These are phyloP conservation scores for Drosophila ironensis DNA, from an alignment of 1,140 invertebrate genomes.

Conservation along the genomic window DNA sequence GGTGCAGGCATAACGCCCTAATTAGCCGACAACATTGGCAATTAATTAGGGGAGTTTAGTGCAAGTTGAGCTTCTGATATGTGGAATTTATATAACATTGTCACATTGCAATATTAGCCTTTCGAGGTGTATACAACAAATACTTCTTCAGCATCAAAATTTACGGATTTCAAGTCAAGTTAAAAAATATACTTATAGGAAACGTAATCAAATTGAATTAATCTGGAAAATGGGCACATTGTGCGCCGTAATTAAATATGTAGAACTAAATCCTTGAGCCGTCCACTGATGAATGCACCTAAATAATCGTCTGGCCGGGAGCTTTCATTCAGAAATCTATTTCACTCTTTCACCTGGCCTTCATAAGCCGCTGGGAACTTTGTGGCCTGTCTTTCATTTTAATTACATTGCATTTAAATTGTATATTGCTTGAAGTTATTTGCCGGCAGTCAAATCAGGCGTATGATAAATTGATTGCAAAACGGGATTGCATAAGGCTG, in stretches of 20 bases:
- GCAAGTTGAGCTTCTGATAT: neutral
- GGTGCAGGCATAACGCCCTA: slow-evolving; percentile 56
- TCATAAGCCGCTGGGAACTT: slow-evolving; percentile 13
- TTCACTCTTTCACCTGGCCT: slow-evolving; percentile 11
- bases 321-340: neutral
- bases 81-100: neutral
- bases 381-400: slow-evolving; percentile 49
- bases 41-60: slow-evolving; percentile 54
- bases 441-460: slow-evolving; percentile 54
- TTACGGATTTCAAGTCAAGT: too few relatives aligned
- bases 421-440: slow-evolving; percentile 19
- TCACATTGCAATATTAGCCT: neutral
- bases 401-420: slow-evolving; percentile 65
- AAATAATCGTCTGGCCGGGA: slow-evolving; percentile 11
- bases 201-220: slow-evolving; percentile 13
- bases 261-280: slow-evolving; percentile 10
- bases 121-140: too few relatives aligned
- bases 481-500: slow-evolving; percentile 20
- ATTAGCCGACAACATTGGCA: slow-evolving; percentile 48
- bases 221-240: slow-evolving; percentile 24
- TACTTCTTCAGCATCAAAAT: too few relatives aligned
- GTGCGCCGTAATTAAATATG: slow-evolving; percentile 38
- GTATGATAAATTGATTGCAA: slow-evolving; percentile 72
- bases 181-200: slow-evolving; percentile 21
- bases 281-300: slow-evolving; percentile 3